Percentiles rank a stretch among this genome's conserved stretches.
These are phyloP conservation scores for Perognathus longimembris DNA, from an alignment of 2,113 vertebrate species.

Conservation along the genomic window DNA sequence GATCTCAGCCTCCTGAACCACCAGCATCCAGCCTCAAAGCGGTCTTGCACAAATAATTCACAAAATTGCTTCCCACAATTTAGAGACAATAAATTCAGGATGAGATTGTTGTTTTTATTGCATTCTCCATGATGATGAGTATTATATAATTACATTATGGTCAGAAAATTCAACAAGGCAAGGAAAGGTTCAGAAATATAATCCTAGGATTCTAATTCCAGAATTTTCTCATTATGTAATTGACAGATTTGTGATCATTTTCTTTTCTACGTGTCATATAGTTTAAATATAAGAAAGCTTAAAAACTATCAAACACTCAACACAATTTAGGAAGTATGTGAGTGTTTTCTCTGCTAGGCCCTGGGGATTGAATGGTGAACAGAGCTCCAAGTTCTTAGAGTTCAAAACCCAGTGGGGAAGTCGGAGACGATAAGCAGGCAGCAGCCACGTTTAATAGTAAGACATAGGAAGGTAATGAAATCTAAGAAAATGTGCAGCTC, in stretches of 20 bases:
- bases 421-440: neutral
- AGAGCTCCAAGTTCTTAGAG: neutral
- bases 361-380: neutral
- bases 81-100: conserved; percentile 29
- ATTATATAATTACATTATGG: neutral
- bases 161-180: conserved; percentile 48
- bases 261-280: conserved; percentile 36
- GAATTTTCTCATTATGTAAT: conserved; percentile 17
- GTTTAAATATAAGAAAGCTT: conserved; percentile 44
- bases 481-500: neutral
- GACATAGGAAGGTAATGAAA: neutral
- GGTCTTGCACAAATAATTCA: no score
- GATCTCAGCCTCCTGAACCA: no score
- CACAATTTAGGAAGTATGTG: neutral
- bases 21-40: no score
- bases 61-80: conserved; percentile 34
- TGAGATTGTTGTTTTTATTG: conserved; percentile 17
- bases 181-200: conserved; percentile 28
- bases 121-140: neutral
- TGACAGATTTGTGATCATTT: conserved; percentile 33
- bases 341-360: neutral
- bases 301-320: neutral
- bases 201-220: conserved; percentile 37
- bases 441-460: neutral
- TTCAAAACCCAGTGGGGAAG: neutral